Base-by-base conservation (phyloP, 2,113 vertebrate genomes). In the Xiphophorus hellerii region DNA sequence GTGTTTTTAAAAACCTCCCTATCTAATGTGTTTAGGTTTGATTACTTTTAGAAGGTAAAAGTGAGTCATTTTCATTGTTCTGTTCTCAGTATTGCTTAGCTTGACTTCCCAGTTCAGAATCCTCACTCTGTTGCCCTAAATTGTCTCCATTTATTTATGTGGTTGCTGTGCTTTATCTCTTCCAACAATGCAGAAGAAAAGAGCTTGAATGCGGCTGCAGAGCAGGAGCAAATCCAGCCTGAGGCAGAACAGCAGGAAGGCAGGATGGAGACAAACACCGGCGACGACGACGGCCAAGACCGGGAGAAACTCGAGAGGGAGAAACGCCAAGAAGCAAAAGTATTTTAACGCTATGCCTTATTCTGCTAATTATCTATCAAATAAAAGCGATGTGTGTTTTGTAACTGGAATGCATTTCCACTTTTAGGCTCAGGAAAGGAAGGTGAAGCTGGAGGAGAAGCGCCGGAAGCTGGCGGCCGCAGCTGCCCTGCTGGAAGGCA, bases 401-500 rank as follows among this genome's bases (percentile, higher is more conserved):
- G 12, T 33, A 20, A 28, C 11, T 20, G 28, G 28, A 17, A 28
- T 30, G 7, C 9, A 13, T 58, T 6, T 66, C 20, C 62, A 62
- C 2, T 44, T 42, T 33, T 9, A 98, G 98, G 94, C 93, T 86
- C 93, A 93, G 77, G 96, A 96, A 89, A 98, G 94, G 83, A 96
- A 95, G 77, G 90, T 90, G 51, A 96, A 94, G 88, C 94, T 94
- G 83, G 96, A 97, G 83, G 96, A 97, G 87, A 97, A 94, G 87
- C 96, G 92, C 74, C 98, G 92, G 93, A 96, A 94, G 85, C 90
- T 97, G 17, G 81, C 92, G 9, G 95, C 96, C 39, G 86, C 96
- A 22, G 96, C 96, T 35, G 92, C 95, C 66, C 88, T 96, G 73
- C 88, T 99, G 87, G 85, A 92, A 74, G 94, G 94, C 78, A 96